phyloP scores from a whole-genome alignment of 1,140 invertebrate species.

The Manduca sexta region DNA sequence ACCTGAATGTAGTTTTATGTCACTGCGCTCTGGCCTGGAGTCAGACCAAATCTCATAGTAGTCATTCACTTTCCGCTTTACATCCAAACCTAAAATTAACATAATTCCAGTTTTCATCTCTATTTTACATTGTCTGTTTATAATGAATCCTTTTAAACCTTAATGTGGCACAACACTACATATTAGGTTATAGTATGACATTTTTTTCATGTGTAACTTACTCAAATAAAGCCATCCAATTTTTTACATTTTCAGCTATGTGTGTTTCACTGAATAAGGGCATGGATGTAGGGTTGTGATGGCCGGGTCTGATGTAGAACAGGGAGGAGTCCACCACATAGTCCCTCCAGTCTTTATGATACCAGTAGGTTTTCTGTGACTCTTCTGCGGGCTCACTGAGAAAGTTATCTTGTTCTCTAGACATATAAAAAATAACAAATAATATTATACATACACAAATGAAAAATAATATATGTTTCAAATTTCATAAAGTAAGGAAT shows the following conservation, averaged over 20 bases:
- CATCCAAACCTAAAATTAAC: slow-evolving; percentile 54
- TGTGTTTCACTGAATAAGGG: slow-evolving; percentile 76
- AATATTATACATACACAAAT: too few relatives aligned
- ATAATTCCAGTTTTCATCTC: too few relatives aligned
- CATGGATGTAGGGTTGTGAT: slow-evolving; percentile 85
- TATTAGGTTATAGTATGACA: too few relatives aligned
- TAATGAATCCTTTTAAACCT: too few relatives aligned
- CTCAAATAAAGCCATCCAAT: slow-evolving; percentile 74
- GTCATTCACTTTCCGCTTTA: slow-evolving; percentile 84
- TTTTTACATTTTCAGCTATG: slow-evolving; percentile 74
- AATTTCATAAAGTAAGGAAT: too few relatives aligned
- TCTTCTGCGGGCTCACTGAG: slow-evolving; percentile 56
- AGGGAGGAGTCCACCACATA: slow-evolving; percentile 83
- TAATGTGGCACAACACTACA: too few relatives aligned
- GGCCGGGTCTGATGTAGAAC: slow-evolving; percentile 83
- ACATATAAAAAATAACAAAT: slow-evolving; percentile 7
- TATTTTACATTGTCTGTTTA: too few relatives aligned
- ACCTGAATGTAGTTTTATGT: slow-evolving; percentile 89
- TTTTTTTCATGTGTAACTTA: slow-evolving; percentile 2
- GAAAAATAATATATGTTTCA: too few relatives aligned
- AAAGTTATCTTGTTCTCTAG: slow-evolving; percentile 53
- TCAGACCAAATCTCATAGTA: slow-evolving; percentile 88
- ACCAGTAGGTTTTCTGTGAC: slow-evolving; percentile 79
- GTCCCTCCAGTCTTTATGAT: slow-evolving; percentile 87
- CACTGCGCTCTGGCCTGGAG: slow-evolving; percentile 83